Evolutionary conservation across 1,140 invertebrate genomes (phyloP).

Genomic region (Trichomalopsis sarcophagae): DNA sequence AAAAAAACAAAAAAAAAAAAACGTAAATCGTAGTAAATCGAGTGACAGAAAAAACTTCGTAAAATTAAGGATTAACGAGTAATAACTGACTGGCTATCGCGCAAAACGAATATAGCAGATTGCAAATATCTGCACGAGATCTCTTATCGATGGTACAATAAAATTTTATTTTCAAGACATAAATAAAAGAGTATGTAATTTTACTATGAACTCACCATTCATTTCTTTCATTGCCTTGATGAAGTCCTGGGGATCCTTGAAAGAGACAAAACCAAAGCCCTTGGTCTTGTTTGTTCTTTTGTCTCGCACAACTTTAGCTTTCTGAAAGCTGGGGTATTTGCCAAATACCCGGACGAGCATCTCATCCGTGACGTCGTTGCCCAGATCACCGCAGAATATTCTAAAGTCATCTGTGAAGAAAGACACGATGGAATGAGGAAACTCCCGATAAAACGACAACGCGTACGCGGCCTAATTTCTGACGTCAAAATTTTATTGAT

Average conservation of each 20-base stretch:
- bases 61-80: conserved; percentile 1
- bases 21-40: background rate
- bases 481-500: background rate
- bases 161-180: conserved; percentile 51
- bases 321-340: conserved; percentile 95
- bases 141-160: conserved; percentile 44
- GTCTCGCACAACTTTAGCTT: conserved; percentile 96
- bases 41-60: background rate
- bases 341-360: conserved; percentile 94
- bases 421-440: conserved; percentile 34
- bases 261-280: conserved; percentile 99
- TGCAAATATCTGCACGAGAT: background rate
- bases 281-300: conserved; percentile 98
- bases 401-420: conserved; percentile 91
- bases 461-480: background rate
- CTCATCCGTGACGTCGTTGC: conserved; percentile 99
- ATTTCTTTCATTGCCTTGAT: conserved; percentile 99
- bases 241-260: conserved; percentile 98
- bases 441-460: background rate
- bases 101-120: background rate
- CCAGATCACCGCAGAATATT: conserved; percentile 99
- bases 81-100: background rate
- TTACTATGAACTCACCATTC: conserved; percentile 81
- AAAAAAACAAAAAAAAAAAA: background rate
- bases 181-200: conserved; percentile 32